Evolutionary conservation across 2,888 invertebrate genomes (phyloP).

Genomic region (Pelosia muscerda): DNA sequence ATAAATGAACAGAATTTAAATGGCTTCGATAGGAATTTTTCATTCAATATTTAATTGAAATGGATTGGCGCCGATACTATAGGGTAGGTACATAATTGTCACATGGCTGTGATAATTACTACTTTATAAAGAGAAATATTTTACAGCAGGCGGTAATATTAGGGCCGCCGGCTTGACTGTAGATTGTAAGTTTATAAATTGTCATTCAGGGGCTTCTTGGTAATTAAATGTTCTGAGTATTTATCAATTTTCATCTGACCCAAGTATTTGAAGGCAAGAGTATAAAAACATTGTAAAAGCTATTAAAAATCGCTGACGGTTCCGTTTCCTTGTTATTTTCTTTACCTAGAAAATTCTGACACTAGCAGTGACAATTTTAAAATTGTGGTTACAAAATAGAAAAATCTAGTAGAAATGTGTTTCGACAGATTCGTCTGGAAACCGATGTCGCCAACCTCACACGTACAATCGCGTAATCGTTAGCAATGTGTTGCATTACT

Average conservation of each 20-base stretch:
- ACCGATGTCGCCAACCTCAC: too few species aligned
- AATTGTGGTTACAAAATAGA: too few species aligned
- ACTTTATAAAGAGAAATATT: slow-evolving; percentile 24
- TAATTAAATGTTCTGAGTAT: background rate
- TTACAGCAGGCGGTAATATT: slow-evolving; percentile 6
- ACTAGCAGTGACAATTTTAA: too few species aligned
- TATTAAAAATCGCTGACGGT: background rate
- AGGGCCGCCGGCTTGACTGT: background rate
- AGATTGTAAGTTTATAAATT: background rate
- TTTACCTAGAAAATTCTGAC: background rate
- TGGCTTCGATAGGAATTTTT: slow-evolving; percentile 28
- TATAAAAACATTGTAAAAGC: background rate
- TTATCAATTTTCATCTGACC: background rate
- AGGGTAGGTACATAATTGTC: slow-evolving; percentile 21
- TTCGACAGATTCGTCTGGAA: too few species aligned
- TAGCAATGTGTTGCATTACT: too few species aligned
- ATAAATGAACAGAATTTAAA: slow-evolving; percentile 32
- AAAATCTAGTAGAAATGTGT: too few species aligned
- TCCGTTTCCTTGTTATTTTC: background rate
- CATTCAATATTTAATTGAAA: slow-evolving; percentile 39
- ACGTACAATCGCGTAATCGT: too few species aligned
- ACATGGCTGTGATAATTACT: slow-evolving; percentile 23
- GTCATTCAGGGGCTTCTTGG: background rate
- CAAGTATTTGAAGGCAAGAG: background rate
- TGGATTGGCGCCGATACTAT: slow-evolving; percentile 27